Evolutionary conservation across 2,113 vertebrate species (phyloP).

Genomic region (Crotalus horridus): DNA sequence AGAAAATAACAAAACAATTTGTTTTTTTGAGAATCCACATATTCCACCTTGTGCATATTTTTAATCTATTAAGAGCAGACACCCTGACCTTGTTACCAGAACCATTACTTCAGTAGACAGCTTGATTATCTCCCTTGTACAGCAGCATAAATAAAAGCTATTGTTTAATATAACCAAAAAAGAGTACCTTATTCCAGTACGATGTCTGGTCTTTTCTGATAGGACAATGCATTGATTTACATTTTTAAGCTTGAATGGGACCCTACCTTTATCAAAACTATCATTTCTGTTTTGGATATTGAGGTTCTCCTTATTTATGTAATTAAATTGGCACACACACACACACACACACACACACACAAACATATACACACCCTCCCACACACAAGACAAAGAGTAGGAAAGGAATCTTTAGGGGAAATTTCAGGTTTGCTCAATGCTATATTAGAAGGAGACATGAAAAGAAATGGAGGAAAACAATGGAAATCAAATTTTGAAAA

Average conservation of each 20-base stretch:
- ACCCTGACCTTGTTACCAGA: not conserved
- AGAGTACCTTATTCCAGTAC: not conserved
- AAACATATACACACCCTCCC: not conserved
- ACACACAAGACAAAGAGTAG: not conserved
- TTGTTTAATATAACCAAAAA: not conserved
- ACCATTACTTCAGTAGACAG: not conserved
- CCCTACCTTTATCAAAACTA: not conserved
- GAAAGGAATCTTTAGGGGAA: not conserved
- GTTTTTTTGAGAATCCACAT: not conserved
- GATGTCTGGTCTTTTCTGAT: conserved; percentile 6
- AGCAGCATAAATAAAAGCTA: not conserved
- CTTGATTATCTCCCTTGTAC: conserved; percentile 7
- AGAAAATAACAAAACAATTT: not conserved
- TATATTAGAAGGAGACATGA: not conserved
- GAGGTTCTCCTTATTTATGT: not conserved
- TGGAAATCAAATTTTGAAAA: not conserved
- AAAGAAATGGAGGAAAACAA: not conserved
- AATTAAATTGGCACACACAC: not conserved
- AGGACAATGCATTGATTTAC: not conserved
- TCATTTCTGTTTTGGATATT: not conserved
- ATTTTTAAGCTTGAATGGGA: conserved; percentile 12
- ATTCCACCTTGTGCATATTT: not conserved
- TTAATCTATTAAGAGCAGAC: conserved; percentile 4
- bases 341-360: no score
- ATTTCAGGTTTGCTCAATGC: not conserved